Evolutionary conservation across 2,113 vertebrate genomes (phyloP), one percentile per base, ranked within the genome.

Genomic region (Ciconia boyciana): DNA sequence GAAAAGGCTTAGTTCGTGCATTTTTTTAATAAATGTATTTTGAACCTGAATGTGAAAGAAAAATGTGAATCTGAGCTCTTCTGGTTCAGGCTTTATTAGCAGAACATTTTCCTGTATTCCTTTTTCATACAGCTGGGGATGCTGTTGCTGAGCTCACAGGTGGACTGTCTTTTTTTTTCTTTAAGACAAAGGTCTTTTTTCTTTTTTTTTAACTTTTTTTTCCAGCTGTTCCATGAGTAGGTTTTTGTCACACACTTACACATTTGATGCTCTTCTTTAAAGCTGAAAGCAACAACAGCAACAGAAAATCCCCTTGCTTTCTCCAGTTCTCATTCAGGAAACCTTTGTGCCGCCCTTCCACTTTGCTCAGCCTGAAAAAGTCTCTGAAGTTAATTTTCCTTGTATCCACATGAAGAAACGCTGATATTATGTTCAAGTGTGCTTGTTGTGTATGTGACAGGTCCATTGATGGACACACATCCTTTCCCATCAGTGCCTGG

Each of bases 171-270:
- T 48, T 55, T 16, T 52, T 55, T 10, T 29, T 21, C 70, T 60
- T 65, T 74, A 28, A 41, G 16, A 39, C 13, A 55, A 55, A 92
- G 7, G 11, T 32, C 3, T 2, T 7, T 69, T 61, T 26, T 32
- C 10, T 31, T 18, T 6, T 1, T 7, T 8, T 55, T 28, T 14
- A 51, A 51, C 13, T 16, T 29, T 46, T 11, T 9, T 3, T 3
- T 5, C 11, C 9, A 34, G 2, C 15, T 2, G 2, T 44, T 64
- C 8, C 26, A 17, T 18, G 2, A 8, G 6, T 36, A 61, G 36
- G 14, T 61, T 77, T 85, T 22, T 80, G 22, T 68, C 7, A 44
- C 9, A 16, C 18, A 26, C 10, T 70, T 65, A 32, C 16, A 29
- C 2, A 7, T 58, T 43, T 69, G 16, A 28, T 49, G 25, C 7